Conservation (phyloP, 2,113 vertebrate species). For the Gambusia affinis region DNA sequence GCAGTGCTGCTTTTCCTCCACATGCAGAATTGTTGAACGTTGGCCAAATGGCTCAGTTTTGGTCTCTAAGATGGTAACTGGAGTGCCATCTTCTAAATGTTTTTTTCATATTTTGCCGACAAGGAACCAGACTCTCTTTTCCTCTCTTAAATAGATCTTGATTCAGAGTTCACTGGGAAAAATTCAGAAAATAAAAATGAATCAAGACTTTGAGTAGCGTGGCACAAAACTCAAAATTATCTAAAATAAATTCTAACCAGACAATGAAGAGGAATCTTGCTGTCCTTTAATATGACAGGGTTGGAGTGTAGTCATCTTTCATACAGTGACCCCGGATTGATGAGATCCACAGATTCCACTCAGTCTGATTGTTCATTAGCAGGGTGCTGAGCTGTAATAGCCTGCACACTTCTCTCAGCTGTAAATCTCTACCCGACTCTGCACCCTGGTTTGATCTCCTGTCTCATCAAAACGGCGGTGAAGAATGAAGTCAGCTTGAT, state of each 20-base stretch:
- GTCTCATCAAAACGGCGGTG: constrained; percentile 65
- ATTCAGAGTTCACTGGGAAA: too few relatives aligned
- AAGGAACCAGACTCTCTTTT: not conserved
- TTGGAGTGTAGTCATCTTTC: constrained; percentile 27
- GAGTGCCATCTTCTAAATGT: not conserved
- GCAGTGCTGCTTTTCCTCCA: not conserved
- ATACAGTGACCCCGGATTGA: constrained; percentile 40
- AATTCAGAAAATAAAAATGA: not conserved
- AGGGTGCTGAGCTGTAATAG: constrained; percentile 53
- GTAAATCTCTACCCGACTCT: constrained; percentile 62
- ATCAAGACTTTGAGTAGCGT: not conserved
- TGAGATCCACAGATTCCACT: constrained; percentile 30
- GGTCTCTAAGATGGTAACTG: not conserved
- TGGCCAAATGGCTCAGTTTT: not conserved
- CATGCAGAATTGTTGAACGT: not conserved
- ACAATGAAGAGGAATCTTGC: constrained; percentile 37
- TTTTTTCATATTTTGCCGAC: not conserved
- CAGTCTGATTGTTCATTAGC: constrained; percentile 66
- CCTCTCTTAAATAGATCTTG: too few relatives aligned
- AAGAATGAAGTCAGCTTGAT: constrained; percentile 70
- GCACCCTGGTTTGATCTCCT: constrained; percentile 62
- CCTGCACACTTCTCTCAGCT: constrained; percentile 37
- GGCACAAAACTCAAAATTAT: not conserved
- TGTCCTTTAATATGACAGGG: constrained; percentile 33
- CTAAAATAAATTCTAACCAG: constrained; percentile 9